Evolutionary conservation across 2,113 vertebrate genomes (phyloP).

Genomic region (Echinops telfairi): DNA sequence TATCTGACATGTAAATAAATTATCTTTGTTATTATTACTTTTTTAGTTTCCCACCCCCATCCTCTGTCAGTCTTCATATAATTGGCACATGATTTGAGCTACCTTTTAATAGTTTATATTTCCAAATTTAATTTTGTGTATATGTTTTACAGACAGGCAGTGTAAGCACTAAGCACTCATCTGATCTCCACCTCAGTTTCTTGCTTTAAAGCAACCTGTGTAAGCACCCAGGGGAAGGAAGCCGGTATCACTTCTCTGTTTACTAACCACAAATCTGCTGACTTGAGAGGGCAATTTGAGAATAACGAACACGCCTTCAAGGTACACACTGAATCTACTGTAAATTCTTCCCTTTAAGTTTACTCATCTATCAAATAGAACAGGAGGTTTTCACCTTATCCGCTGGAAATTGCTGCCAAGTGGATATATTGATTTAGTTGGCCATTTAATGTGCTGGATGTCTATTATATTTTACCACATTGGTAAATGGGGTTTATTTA

Average conservation of each 20-base stretch:
- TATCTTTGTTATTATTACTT: neutral
- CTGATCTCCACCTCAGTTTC: neutral
- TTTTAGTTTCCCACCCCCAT: neutral
- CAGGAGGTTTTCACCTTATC: conserved; percentile 84
- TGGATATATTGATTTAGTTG: conserved; percentile 85
- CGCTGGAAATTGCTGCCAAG: conserved; percentile 84
- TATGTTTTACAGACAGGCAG: neutral
- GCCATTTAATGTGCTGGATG: conserved; percentile 83
- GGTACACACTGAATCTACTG: conserved; percentile 77
- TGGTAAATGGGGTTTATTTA: conserved; percentile 86
- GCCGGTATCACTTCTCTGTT: conserved; percentile 34
- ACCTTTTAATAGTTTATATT: neutral
- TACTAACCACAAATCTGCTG: conserved; percentile 83
- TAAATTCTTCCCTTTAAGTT: conserved; percentile 86
- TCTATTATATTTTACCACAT: conserved; percentile 87
- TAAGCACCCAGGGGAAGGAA: neutral
- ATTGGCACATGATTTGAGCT: neutral
- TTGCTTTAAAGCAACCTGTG: neutral
- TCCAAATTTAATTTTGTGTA: neutral
- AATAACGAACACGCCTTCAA: conserved; percentile 85
- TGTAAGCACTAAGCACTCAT: neutral
- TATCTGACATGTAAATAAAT: neutral
- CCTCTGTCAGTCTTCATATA: neutral
- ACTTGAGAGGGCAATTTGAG: conserved; percentile 71
- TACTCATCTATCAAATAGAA: conserved; percentile 87